Percentiles rank a stretch among this genome's conserved stretches.
phyloP scores from a whole-genome alignment of 2,888 invertebrate genomes.

The Ormyrus rosae region DNA sequence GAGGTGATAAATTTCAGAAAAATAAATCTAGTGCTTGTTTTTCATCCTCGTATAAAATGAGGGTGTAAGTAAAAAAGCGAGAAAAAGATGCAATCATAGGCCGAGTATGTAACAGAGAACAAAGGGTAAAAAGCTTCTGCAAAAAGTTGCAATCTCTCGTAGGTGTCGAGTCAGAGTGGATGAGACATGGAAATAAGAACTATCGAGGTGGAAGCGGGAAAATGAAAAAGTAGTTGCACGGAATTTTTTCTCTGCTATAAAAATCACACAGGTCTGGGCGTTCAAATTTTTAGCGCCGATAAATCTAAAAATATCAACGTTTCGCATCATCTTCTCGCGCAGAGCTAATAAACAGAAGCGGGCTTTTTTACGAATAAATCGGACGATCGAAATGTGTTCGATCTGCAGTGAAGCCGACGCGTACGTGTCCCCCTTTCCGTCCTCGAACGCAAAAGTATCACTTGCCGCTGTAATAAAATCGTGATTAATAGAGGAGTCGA shows the following conservation, averaged over 20 bases:
- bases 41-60: neutral
- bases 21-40: neutral
- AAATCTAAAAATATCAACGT: neutral
- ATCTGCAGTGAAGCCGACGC: no score
- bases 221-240: conserved; percentile 20
- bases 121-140: neutral
- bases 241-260: conserved; percentile 8
- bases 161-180: conserved; percentile 16
- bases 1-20: neutral
- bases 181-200: conserved; percentile 29
- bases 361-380: no score
- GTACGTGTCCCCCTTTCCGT: no score
- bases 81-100: neutral
- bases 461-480: conserved; percentile 40
- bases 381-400: no score
- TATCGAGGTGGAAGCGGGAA: conserved; percentile 2
- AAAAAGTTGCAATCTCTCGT: conserved; percentile 27
- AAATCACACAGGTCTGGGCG: neutral
- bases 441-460: conserved; percentile 17
- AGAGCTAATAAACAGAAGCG: no score
- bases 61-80: no score
- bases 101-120: conserved; percentile 1
- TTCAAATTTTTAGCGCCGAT: no score
- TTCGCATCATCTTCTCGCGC: neutral
- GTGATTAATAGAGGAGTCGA: conserved; percentile 42